These are phyloP conservation scores for Clistopyga incitator DNA, from an alignment of 2,888 invertebrate genomes.

Conservation along the genomic window DNA sequence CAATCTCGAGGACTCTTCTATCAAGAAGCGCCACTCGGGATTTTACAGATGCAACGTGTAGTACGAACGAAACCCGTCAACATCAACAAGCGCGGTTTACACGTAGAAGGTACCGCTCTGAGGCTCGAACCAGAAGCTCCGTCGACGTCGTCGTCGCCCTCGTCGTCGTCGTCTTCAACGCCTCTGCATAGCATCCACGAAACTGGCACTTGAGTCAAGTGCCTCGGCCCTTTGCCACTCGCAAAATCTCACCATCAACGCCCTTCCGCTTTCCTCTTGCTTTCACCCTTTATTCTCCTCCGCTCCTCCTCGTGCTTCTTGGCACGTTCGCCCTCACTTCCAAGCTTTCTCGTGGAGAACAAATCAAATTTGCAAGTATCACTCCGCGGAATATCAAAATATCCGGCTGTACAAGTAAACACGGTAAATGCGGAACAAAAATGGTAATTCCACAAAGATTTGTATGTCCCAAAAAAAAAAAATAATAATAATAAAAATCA, in stretches of 20 bases:
- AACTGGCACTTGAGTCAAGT: constrained; percentile 63
- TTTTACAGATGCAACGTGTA: constrained; percentile 61
- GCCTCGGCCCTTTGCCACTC: constrained; percentile 62
- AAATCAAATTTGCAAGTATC: constrained; percentile 34
- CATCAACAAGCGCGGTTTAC: constrained; percentile 50
- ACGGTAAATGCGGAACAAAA: background rate
- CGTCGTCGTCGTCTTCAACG: constrained; percentile 18
- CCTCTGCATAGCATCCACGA: constrained; percentile 50
- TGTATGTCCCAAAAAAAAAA: background rate
- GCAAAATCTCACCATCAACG: constrained; percentile 50
- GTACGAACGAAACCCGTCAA: constrained; percentile 46
- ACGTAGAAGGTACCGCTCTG: constrained; percentile 17
- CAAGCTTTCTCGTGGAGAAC: constrained; percentile 30
- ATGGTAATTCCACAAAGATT: background rate
- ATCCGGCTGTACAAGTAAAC: constrained; percentile 1
- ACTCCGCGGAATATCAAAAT: constrained; percentile 21
- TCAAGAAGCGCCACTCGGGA: constrained; percentile 48
- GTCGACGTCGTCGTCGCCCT: constrained; percentile 25
- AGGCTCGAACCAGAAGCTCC: constrained; percentile 36
- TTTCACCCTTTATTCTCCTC: constrained; percentile 31
- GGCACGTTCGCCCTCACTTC: constrained; percentile 45
- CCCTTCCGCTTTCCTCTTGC: constrained; percentile 21
- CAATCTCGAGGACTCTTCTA: constrained; percentile 50
- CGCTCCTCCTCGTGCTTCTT: constrained; percentile 29
- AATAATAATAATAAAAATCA: background rate